A percentile compares a stretch with the other conserved stretches of the same genome.
Evolutionary conservation across 2,113 vertebrate genomes (phyloP).

Genomic region (Perca fluviatilis): DNA sequence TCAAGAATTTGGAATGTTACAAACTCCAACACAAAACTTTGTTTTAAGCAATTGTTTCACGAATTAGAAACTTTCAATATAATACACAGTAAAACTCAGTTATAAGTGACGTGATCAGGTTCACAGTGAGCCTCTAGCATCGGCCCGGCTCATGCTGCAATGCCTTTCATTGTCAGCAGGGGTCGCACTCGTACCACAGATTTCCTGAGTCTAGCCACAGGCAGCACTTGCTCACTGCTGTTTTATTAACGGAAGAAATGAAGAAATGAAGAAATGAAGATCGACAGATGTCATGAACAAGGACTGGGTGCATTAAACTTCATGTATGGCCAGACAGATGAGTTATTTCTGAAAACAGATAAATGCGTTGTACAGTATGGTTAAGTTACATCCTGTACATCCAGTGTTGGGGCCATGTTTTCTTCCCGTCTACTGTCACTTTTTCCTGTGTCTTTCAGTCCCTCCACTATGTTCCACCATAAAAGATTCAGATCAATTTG

Average conservation of each 20-base stretch:
- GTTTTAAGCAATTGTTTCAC: too few relatives aligned
- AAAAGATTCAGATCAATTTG: not conserved
- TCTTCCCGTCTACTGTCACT: not conserved
- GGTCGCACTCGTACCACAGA: conserved; percentile 20
- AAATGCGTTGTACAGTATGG: not conserved
- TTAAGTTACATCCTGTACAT: not conserved
- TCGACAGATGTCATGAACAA: too few relatives aligned
- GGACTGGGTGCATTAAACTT: not conserved
- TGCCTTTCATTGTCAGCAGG: conserved; percentile 17
- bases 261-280: not conserved
- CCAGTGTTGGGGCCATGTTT: not conserved
- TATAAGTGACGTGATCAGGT: too few relatives aligned
- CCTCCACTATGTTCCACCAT: not conserved
- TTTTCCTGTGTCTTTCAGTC: not conserved
- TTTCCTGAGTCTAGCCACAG: not conserved
- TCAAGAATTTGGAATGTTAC: too few relatives aligned
- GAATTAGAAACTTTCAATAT: too few relatives aligned
- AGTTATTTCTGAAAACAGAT: not conserved
- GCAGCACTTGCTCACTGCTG: not conserved
- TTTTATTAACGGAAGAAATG: too few relatives aligned
- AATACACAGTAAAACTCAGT: too few relatives aligned
- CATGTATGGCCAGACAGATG: too few relatives aligned
- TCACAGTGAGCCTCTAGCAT: not conserved
- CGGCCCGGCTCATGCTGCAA: not conserved
- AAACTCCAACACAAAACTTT: too few relatives aligned